Evolutionary conservation across 2,888 invertebrate species (phyloP).

Genomic region (Meandrusa payeni): DNA sequence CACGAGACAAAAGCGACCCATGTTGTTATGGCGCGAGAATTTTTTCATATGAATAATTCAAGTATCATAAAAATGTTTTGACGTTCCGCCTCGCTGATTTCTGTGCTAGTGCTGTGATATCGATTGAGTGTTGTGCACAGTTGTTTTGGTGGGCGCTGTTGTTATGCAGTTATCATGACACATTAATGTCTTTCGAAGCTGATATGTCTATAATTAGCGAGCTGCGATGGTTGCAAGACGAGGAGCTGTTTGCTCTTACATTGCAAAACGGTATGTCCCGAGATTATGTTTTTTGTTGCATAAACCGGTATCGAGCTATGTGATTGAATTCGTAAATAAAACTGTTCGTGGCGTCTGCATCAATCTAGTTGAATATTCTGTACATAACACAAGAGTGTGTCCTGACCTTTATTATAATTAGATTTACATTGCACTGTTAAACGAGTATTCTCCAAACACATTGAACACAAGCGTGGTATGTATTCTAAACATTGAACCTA

Average conservation of each 20-base stretch:
- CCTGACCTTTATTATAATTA: conserved; percentile 11
- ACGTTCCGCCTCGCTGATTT: conserved; percentile 43
- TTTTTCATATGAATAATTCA: conserved; percentile 50
- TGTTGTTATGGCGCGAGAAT: conserved; percentile 43
- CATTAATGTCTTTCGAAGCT: conserved; percentile 68
- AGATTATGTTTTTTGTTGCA: conserved; percentile 26
- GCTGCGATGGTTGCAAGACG: conserved; percentile 74
- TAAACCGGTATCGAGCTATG: conserved; percentile 13
- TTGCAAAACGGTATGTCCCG: conserved; percentile 71
- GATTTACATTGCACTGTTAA: conserved; percentile 3
- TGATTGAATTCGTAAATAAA: conserved; percentile 16
- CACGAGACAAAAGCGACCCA: conserved; percentile 27
- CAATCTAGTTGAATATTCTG: not conserved
- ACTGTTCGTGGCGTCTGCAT: conserved; percentile 9
- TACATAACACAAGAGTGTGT: not conserved
- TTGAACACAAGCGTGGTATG: too few relatives aligned
- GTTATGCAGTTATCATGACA: conserved; percentile 62
- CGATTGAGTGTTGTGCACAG: conserved; percentile 43
- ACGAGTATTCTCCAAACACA: not conserved
- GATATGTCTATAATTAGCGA: conserved; percentile 78
- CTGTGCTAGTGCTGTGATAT: conserved; percentile 61
- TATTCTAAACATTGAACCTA: too few relatives aligned
- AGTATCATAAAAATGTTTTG: conserved; percentile 48
- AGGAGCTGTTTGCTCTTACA: conserved; percentile 72
- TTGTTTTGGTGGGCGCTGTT: conserved; percentile 44